These are phyloP conservation scores for Coptodon bakossiorum DNA, from an alignment of 2,113 vertebrate genomes.

Conservation along the genomic window DNA sequence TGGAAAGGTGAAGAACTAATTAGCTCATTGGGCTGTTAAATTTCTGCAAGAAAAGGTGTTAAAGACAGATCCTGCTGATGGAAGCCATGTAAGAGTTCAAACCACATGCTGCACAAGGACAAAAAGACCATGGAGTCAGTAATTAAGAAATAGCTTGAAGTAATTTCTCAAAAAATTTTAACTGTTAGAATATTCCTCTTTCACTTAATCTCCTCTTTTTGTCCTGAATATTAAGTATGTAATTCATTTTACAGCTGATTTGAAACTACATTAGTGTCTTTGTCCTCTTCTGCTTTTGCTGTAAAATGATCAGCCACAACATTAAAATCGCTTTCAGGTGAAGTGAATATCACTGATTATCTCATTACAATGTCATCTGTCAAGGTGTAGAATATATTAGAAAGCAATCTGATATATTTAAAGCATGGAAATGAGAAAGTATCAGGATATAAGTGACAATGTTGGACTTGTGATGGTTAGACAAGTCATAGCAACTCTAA, in stretches of 20 bases:
- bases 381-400: neutral
- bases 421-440: neutral
- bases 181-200: neutral
- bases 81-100: slow-evolving; percentile 16
- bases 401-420: neutral
- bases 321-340: neutral
- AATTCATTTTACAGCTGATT: neutral
- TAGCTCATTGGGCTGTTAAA: slow-evolving; percentile 47
- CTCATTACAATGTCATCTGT: neutral
- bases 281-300: neutral
- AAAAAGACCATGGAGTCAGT: neutral
- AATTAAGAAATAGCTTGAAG: slow-evolving; percentile 14
- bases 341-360: neutral
- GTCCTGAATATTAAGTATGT: neutral
- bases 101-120: slow-evolving; percentile 18
- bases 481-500: neutral
- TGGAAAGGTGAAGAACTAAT: slow-evolving; percentile 53
- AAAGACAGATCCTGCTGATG: slow-evolving; percentile 23
- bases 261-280: neutral
- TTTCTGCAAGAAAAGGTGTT: slow-evolving; percentile 40
- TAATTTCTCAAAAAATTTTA: neutral
- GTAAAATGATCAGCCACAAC: neutral
- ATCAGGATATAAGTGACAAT: neutral
- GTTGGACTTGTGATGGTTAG: neutral
- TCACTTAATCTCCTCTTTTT: neutral